Base-by-base conservation (phyloP, 2,888 invertebrate genomes). In the Orchesella flavescens region DNA sequence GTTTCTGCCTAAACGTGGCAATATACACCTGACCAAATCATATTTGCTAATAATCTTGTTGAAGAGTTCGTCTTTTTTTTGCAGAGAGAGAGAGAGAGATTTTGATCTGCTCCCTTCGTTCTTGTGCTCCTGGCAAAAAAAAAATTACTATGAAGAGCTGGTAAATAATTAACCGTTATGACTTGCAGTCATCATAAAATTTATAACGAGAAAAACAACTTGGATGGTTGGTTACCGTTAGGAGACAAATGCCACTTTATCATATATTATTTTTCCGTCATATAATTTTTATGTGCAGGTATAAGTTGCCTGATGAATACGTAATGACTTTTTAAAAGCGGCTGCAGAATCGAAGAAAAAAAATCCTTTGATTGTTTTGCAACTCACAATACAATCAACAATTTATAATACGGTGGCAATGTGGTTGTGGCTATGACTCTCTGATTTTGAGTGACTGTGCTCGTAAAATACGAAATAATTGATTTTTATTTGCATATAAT, bases 81-180 rank as follows among this genome's bases (percentile, higher is more conserved):
- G n/a, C n/a, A n/a, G n/a, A n/a, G n/a, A n/a, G n/a, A n/a, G n/a
- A n/a, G n/a, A n/a, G n/a, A n/a, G n/a, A n/a, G 34, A 34, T 34
- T 34, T 34, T 34, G 34, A 34, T 34, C 34, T 34, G 55, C 17
- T 49, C 13, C 49, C 49, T 49, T n/a, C n/a, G n/a, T n/a, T 63
- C 19, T 1, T 71, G 44, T 75, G 24, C 65, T 53, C 63, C 63
- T 74, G 9, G 59, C 59, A 68, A 43, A 63, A 34, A 34, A 34
- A 34, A 34, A 34, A 7, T 34, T 34, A n/a, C n/a, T n/a, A n/a
- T n/a, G n/a, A n/a, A n/a, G 34, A 34, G 34, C 34, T 34, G 34
- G 34, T 34, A 77, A 71, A 75, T 82, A 82, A 82, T 82, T 82
- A 82, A 82, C 82, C 82, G 82, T 82, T 82, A 76, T 71, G 71